These are phyloP conservation scores for Harpagoxenus sublaevis DNA, from an alignment of 2,888 invertebrate species.

Conservation along the genomic window DNA sequence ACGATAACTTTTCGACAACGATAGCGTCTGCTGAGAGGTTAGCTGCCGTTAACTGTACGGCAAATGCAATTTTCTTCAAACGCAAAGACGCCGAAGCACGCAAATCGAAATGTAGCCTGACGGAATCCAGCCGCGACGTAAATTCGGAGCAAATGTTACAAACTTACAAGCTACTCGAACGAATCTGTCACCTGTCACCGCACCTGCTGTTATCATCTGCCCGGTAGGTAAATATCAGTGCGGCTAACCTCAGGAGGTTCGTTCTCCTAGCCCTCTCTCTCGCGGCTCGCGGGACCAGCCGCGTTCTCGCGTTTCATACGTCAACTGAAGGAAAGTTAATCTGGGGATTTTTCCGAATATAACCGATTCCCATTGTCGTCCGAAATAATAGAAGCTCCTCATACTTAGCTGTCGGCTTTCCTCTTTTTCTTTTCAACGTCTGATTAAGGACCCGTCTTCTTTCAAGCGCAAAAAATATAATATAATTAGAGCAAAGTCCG, in stretches of 20 bases:
- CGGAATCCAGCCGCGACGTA: not conserved
- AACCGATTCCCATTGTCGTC: no score
- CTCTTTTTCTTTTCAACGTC: no score
- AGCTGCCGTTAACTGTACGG: not conserved
- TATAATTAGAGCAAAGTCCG: no score
- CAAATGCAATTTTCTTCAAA: not conserved
- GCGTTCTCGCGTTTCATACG: not conserved
- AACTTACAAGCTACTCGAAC: not conserved
- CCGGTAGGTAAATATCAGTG: conserved; percentile 9
- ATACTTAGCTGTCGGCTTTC: no score
- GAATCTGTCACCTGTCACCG: no score
- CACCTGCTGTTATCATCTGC: not conserved
- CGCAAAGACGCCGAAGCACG: not conserved
- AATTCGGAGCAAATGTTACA: not conserved
- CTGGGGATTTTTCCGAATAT: not conserved
- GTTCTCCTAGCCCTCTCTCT: not conserved
- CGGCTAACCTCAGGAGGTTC: not conserved
- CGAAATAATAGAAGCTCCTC: no score
- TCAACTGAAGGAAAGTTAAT: not conserved
- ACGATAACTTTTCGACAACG: conserved; percentile 8
- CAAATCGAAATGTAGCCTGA: not conserved
- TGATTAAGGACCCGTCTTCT: no score
- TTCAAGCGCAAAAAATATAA: no score
- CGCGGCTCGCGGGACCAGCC: not conserved
- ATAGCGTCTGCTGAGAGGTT: conserved; percentile 13